These are phyloP conservation scores for Encarsia formosa DNA, from an alignment of 2,888 invertebrate genomes.

Conservation along the genomic window DNA sequence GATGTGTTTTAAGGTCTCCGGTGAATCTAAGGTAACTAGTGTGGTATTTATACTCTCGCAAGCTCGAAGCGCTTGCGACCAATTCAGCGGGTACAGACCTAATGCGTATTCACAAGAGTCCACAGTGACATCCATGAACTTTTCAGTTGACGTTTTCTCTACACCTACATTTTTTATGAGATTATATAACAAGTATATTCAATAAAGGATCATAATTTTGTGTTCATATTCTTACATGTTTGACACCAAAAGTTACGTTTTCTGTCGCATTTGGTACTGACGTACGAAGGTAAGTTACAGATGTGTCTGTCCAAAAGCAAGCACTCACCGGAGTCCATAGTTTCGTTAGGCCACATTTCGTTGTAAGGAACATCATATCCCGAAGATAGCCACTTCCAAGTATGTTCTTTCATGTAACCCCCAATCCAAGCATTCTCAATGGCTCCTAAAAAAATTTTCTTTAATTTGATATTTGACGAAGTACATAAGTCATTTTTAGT, in stretches of 20 bases:
- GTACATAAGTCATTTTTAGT: no score
- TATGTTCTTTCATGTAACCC: constrained; percentile 27
- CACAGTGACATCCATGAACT: no score
- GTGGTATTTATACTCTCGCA: no score
- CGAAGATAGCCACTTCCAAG: constrained; percentile 34
- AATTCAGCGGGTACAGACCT: no score
- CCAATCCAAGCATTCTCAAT: constrained; percentile 38
- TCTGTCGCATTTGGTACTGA: constrained; percentile 30
- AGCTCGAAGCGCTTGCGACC: no score
- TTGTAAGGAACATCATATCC: constrained; percentile 26
- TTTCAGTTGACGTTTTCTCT: no score
- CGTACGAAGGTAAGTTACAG: constrained; percentile 28
- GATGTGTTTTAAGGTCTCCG: no score
- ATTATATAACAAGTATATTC: no score
- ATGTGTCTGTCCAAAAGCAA: constrained; percentile 34
- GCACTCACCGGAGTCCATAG: constrained; percentile 25
- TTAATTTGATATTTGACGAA: neutral
- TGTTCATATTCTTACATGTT: constrained; percentile 30
- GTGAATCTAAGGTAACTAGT: no score
- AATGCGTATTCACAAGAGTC: no score
- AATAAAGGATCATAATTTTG: no score
- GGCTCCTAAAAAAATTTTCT: constrained; percentile 21
- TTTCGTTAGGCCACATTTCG: constrained; percentile 26
- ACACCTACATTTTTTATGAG: no score
- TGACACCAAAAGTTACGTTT: constrained; percentile 33